Conservation (phyloP, 2,113 vertebrate species). For the Mustela nigripes region DNA sequence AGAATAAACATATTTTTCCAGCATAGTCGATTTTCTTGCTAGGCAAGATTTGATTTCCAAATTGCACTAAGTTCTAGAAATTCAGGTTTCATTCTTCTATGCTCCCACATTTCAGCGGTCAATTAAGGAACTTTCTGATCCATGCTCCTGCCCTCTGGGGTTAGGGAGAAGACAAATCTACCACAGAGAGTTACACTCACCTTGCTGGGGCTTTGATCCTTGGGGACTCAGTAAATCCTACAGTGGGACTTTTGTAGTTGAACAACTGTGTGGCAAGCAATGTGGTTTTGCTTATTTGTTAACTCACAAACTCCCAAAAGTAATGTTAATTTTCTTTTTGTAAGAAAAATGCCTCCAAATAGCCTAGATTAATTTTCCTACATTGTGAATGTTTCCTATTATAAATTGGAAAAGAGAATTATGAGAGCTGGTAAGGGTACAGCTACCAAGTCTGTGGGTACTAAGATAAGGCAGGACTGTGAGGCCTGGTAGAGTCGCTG, state of each 20-base stretch:
- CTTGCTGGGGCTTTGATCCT: background rate
- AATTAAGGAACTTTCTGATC: slow-evolving; percentile 43
- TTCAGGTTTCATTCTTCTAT: slow-evolving; percentile 69
- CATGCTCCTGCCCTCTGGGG: background rate
- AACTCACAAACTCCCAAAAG: background rate
- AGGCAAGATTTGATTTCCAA: slow-evolving; percentile 74
- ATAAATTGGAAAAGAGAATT: background rate
- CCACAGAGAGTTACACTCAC: background rate
- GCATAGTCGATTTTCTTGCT: slow-evolving; percentile 62
- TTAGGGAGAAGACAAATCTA: background rate
- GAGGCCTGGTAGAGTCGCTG: background rate
- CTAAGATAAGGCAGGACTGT: too few species aligned
- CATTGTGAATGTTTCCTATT: background rate
- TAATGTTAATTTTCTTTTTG: background rate
- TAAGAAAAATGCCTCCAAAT: background rate
- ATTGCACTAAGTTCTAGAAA: slow-evolving; percentile 64
- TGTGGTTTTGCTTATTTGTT: background rate
- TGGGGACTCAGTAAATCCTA: background rate
- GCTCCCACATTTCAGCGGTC: background rate
- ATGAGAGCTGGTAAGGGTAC: background rate
- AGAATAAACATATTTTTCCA: slow-evolving; percentile 58
- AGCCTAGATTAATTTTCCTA: background rate
- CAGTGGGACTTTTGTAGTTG: background rate
- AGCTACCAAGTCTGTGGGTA: background rate
- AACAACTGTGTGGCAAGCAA: background rate